Base-by-base conservation (phyloP, 2,113 vertebrate genomes). In the Sinocyclocheilus maitianheensis region DNA sequence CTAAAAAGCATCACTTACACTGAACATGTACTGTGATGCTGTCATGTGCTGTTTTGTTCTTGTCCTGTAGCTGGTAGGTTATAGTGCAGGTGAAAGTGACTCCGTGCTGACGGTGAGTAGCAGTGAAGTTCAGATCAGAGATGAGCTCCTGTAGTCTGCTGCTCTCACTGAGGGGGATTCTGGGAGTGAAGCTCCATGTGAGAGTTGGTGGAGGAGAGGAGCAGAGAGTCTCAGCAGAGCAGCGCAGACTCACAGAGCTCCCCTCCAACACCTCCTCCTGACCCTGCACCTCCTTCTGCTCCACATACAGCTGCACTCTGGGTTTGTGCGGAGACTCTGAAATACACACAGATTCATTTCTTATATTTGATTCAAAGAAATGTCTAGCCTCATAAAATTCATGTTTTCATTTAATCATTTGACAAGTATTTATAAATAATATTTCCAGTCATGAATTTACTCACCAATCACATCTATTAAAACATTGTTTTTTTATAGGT, bases 1-100 rank as follows among this genome's bases (percentile, higher is more conserved):
- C 90, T 93, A 93, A 24, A 90, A 4, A 84, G 94, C 88, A 10
- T 18, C 69, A 46, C 40, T 46, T 46, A 81, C 79, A 81, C 60
- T 26, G 53, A 80, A 84, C 82, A n/a, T 72, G 69, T 43, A 72
- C 11, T 43, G 69, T 22, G 69, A 43, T 43, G 69, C 4, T 43
- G 20, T 40, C 18, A 20, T 43, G 69, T 43, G 37, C 69, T 12
- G 0, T 72, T 72, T 43, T 72, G 69, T 2, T 72, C 69, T 72
- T 11, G 69, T 72, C 34, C 69, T 22, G 69, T 95, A 55, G 18
- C 65, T 72, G 69, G 69, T 72, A 72, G 37, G 69, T 72, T 72
- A 89, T 72, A 43, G 69, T 43, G 37, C 69, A 72, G 69, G 69
- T 72, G 69, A 72, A 72, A 72, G 69, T 43, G 77, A 90, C 83